These are phyloP conservation scores for Bombus pascuorum DNA, from an alignment of 1,140 invertebrate species.

Conservation along the genomic window DNA sequence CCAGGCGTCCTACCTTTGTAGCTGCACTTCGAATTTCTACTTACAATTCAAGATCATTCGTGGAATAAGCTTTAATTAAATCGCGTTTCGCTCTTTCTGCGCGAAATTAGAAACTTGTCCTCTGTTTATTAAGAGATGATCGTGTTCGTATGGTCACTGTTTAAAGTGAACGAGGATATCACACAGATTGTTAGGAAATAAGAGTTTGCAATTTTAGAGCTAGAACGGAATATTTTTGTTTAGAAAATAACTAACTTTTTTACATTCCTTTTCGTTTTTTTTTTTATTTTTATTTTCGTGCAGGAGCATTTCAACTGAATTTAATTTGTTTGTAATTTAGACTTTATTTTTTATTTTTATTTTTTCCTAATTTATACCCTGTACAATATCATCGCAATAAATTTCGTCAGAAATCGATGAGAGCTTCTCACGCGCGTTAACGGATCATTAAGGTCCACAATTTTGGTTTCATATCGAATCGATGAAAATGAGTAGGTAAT, in stretches of 20 bases:
- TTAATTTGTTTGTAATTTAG: no score
- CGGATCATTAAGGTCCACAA: neutral
- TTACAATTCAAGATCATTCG: neutral
- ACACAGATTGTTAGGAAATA: no score
- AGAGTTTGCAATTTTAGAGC: no score
- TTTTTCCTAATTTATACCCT: neutral
- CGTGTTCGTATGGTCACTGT: no score
- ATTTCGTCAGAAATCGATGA: neutral
- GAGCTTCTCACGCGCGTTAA: neutral
- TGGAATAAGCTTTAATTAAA: neutral
- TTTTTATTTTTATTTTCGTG: neutral
- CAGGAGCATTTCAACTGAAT: no score
- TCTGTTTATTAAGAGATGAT: neutral
- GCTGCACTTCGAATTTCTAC: neutral
- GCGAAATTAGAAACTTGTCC: neutral
- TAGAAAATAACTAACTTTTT: neutral
- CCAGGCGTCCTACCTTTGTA: no score
- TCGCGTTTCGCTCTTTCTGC: neutral
- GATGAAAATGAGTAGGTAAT: neutral
- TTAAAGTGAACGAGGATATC: no score
- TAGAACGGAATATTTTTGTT: no score
- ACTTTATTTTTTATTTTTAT: neutral
- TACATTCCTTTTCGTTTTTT: neutral
- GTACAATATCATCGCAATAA: neutral
- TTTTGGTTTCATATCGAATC: neutral